A percentile compares a stretch with the other conserved stretches of the same genome.
Evolutionary conservation across 2,797 vertebrate genomes (phyloP).

Genomic region (Danionella dracula): DNA sequence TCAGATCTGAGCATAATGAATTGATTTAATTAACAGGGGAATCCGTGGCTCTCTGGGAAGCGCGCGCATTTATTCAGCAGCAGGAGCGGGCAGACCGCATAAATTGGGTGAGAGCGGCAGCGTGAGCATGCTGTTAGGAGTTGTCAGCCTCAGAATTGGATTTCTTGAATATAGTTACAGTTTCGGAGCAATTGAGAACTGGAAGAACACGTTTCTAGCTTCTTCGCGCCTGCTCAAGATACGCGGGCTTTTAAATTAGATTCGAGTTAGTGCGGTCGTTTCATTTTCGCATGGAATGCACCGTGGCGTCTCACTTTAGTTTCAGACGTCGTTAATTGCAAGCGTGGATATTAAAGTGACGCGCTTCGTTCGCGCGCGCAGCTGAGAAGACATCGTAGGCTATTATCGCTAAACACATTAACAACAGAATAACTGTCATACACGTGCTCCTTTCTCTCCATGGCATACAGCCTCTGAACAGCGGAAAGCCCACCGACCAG

Average conservation of each 20-base stretch:
- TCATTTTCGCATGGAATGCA: slow-evolving; percentile 68
- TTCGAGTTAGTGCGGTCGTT: slow-evolving; percentile 56
- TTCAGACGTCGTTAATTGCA: slow-evolving; percentile 56
- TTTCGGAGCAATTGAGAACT: slow-evolving; percentile 80
- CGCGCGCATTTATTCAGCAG: slow-evolving; percentile 86
- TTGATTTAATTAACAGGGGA: slow-evolving; percentile 99
- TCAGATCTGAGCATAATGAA: slow-evolving; percentile 99
- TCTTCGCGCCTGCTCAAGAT: slow-evolving; percentile 1
- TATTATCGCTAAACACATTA: slow-evolving; percentile 44
- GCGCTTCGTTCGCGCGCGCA: slow-evolving; percentile 36
- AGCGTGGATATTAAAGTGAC: slow-evolving; percentile 56
- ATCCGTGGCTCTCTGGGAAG: slow-evolving; percentile 97
- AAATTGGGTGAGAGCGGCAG: slow-evolving; percentile 71
- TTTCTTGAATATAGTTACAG: slow-evolving; percentile 82
- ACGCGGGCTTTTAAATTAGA: slow-evolving; percentile 30
- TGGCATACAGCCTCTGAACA: slow-evolving; percentile 59
- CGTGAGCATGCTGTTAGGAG: slow-evolving; percentile 74
- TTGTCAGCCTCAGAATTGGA: slow-evolving; percentile 75
- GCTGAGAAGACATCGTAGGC: slow-evolving; percentile 47
- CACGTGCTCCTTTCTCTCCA: slow-evolving; percentile 57
- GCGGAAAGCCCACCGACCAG: slow-evolving; percentile 71
- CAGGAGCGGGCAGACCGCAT: slow-evolving; percentile 78
- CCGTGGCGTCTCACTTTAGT: slow-evolving; percentile 58
- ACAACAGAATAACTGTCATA: slow-evolving; percentile 55
- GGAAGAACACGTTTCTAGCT: slow-evolving; percentile 57